phyloP scores from a whole-genome alignment of 2,888 invertebrate species.

The Drosophila barbarae region DNA sequence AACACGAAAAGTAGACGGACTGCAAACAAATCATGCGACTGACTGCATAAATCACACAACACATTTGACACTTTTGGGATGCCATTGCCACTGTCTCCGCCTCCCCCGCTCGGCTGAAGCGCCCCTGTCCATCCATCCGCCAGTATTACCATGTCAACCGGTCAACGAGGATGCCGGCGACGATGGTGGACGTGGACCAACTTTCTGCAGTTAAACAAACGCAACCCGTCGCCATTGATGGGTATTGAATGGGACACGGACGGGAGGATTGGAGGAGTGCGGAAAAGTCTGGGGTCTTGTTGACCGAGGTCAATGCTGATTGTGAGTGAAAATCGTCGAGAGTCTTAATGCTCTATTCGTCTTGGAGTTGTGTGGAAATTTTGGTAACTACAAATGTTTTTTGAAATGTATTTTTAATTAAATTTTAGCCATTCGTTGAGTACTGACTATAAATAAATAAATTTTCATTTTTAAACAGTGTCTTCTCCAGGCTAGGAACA shows the following conservation, averaged over 20 bases:
- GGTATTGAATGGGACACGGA: conserved; percentile 37
- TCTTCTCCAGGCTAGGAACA: background rate
- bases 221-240: conserved; percentile 50
- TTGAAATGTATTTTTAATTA: background rate
- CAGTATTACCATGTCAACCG: conserved; percentile 34
- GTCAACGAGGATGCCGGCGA: conserved; percentile 16
- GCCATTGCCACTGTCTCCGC: conserved; percentile 46
- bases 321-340: conserved; percentile 42
- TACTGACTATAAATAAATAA: background rate
- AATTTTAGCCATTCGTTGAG: background rate
- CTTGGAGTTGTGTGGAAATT: background rate
- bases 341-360: conserved; percentile 21
- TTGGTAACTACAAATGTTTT: background rate
- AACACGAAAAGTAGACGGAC: conserved; percentile 76
- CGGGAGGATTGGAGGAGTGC: background rate
- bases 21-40: conserved; percentile 78
- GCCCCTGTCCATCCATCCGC: conserved; percentile 7
- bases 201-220: conserved; percentile 44
- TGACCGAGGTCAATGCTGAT: conserved; percentile 51
- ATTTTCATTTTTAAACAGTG: background rate
- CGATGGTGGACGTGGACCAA: conserved; percentile 43
- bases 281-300: conserved; percentile 12
- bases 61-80: conserved; percentile 78
- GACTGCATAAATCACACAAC: conserved; percentile 78
- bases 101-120: conserved; percentile 1